phyloP scores from a whole-genome alignment of 64 coral and sea anemone species.

The Actinia equina region DNA sequence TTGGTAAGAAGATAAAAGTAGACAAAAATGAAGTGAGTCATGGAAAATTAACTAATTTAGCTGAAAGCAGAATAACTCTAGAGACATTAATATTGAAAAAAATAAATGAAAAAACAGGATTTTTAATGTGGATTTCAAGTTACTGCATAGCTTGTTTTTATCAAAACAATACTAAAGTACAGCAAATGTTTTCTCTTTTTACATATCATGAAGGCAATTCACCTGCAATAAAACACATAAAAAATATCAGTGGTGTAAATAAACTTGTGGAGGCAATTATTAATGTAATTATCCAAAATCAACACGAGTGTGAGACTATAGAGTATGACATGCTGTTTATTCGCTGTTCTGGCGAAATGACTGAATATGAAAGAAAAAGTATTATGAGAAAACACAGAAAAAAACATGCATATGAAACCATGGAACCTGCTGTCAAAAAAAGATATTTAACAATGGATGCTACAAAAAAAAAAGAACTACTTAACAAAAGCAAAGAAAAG shows the following conservation, averaged over 20 bases:
- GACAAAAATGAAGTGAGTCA: not conserved
- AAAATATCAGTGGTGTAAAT: conserved; percentile 39
- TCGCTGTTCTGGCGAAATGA: conserved; percentile 13
- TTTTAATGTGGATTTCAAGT: not conserved
- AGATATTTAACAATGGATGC: conserved; percentile 12
- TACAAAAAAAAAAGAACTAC: conserved; percentile 27
- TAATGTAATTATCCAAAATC: conserved; percentile 22
- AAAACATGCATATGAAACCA: conserved; percentile 11
- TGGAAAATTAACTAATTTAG: not conserved
- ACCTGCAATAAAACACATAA: conserved; percentile 21
- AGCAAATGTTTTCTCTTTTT: conserved; percentile 7
- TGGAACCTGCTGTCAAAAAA: conserved; percentile 42
- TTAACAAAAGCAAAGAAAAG: conserved; percentile 4
- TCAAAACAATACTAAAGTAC: not conserved
- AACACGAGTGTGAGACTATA: not conserved
- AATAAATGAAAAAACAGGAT: not conserved
- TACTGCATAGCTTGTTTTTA: conserved; percentile 17
- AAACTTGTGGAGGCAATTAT: conserved; percentile 12
- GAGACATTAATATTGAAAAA: not conserved
- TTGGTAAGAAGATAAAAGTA: not conserved
- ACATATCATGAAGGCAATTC: conserved; percentile 4
- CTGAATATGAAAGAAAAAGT: conserved; percentile 29
- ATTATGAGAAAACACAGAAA: conserved; percentile 30
- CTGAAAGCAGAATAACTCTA: conserved; percentile 24
- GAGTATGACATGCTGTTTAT: conserved; percentile 41